Percentiles rank a stretch among this genome's conserved stretches.
These are phyloP conservation scores for Hylia prasina DNA, from an alignment of 2,113 vertebrate species.

Conservation along the genomic window DNA sequence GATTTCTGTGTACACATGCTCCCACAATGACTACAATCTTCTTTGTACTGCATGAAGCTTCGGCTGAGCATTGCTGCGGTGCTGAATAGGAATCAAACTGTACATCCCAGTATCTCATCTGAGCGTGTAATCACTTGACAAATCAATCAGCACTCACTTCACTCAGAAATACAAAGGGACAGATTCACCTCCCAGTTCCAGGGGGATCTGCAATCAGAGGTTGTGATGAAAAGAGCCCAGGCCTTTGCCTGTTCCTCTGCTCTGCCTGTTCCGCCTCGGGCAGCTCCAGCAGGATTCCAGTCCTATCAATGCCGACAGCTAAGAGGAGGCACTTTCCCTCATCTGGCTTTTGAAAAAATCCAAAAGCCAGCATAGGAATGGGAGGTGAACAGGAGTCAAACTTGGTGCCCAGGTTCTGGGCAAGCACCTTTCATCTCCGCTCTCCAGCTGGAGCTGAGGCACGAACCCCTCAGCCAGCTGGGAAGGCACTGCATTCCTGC, in stretches of 20 bases:
- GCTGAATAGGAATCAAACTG: slow-evolving; percentile 28
- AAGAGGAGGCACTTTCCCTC: background rate
- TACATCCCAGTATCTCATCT: slow-evolving; percentile 34
- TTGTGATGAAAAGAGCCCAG: background rate
- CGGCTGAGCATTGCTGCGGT: background rate
- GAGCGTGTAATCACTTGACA: slow-evolving; percentile 58
- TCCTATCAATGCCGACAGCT: background rate
- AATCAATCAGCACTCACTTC: slow-evolving; percentile 49
- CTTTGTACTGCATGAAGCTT: background rate
- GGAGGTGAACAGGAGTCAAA: background rate
- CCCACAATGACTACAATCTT: background rate
- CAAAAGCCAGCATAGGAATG: background rate
- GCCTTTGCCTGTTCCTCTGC: background rate
- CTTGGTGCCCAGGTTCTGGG: background rate
- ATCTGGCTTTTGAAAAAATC: background rate
- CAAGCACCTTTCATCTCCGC: rapidly evolving
- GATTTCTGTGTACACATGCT: background rate
- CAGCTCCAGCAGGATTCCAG: background rate
- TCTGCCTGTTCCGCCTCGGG: background rate
- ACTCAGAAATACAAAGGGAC: slow-evolving; percentile 46
- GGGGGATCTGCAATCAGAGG: slow-evolving; percentile 22
- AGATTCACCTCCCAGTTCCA: slow-evolving; percentile 22
- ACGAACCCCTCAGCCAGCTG: background rate
- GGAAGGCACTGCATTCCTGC: rapidly evolving
- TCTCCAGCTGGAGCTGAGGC: background rate